These are phyloP conservation scores for Chaenocephalus aceratus DNA, from an alignment of 2,113 vertebrate genomes.

Conservation along the genomic window DNA sequence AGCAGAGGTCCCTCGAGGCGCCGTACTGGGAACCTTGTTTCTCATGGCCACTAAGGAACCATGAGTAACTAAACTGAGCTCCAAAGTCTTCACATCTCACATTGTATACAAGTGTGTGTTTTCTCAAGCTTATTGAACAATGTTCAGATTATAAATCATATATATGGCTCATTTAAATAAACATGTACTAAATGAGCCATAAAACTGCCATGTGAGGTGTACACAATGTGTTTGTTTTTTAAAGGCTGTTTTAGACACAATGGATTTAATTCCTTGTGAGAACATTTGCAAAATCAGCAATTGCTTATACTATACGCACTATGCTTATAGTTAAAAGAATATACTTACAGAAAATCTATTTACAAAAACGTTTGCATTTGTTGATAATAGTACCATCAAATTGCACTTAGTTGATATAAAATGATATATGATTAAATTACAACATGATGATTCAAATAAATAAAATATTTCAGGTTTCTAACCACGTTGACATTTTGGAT, in stretches of 20 bases:
- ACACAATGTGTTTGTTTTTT: not conserved
- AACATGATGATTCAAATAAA: too few species aligned
- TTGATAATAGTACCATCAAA: not conserved
- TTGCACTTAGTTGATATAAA: not conserved
- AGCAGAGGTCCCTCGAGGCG: constrained; percentile 7
- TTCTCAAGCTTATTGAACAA: not conserved
- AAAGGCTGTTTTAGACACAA: not conserved
- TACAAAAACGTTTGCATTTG: not conserved
- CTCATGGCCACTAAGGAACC: not conserved
- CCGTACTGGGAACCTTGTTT: constrained; percentile 1
- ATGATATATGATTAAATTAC: not conserved
- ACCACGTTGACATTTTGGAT: too few species aligned
- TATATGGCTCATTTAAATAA: too few species aligned
- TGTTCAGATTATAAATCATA: not conserved
- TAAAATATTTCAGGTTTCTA: too few species aligned
- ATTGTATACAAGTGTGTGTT: too few species aligned
- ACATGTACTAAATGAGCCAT: not conserved
- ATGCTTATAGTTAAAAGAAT: not conserved
- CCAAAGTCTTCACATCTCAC: not conserved
- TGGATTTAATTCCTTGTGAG: not conserved
- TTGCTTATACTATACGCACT: too few species aligned
- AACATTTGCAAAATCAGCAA: not conserved
- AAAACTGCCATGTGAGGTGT: not conserved
- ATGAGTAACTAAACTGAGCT: not conserved
- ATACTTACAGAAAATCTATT: not conserved